Evolutionary conservation across 2,888 invertebrate genomes (phyloP), one percentile per base, ranked within the genome.

Genomic region (Smittia aterrima): DNA sequence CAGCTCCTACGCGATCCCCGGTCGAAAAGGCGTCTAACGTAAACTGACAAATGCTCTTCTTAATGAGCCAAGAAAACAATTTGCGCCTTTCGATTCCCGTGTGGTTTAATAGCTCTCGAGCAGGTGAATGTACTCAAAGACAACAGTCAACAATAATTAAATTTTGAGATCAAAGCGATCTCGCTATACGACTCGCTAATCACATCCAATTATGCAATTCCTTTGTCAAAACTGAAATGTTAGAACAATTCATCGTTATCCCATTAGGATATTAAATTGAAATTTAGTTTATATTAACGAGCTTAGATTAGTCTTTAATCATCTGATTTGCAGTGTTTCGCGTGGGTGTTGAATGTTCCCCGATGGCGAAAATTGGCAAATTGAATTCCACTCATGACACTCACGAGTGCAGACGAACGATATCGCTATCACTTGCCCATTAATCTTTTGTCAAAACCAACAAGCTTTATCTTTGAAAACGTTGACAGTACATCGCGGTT

Each of bases 381-480:
- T 58, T 58, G 58, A 58, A 58, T 58, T 58, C 6, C 6, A 7
- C 38, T 38, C 38, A 11, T 38, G 38, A 38, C 9, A 20, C 22
- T 58, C 20, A 22, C 47, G 58, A 58, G 58, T 58, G 58, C 58
- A 58, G 9, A 58, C 11, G 2, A 47, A 47, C 16, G 47, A 47
- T 47, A 47, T 11, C 47, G 47, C 47, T 47, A 22, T 58, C 58
- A 58, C 58, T 18, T 58, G 58, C 18, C 22, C 58, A 58, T 58
- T 58, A 58, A 58, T 58, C 58, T 58, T 58, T 64, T 27, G 64
- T n/a, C 64, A 27, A 27, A 22, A 25, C 64, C n/a, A 24, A 64
- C 25, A 64, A 64, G 22, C 25, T 64, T 64, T 64, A 64, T 64
- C 64, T 64, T 27, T n/a, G 20, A 16, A 64, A 64, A 64, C 20